Base-by-base conservation (phyloP, 2,888 invertebrate genomes). In the Julus scanicus region DNA sequence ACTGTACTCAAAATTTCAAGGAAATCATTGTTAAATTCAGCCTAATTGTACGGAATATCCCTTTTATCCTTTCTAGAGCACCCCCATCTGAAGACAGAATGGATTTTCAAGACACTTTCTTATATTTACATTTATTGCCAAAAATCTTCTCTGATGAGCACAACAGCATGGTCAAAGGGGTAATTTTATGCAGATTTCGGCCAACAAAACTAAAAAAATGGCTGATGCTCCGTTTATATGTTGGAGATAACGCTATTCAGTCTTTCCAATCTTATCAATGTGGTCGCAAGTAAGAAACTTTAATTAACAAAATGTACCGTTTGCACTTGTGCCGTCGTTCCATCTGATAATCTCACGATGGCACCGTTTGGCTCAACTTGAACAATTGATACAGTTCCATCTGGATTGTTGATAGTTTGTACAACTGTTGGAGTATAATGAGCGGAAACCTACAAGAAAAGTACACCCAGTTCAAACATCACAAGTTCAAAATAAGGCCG, bases 381-480 rank as follows among this genome's bases (percentile, higher is more conserved):
- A 90, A 99, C 98, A 90, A 99, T 96, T 89, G 98, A 98, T 90
- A 99, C 97, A 13, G 98, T 96, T 90, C 98, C 98, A 94, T 99
- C 98, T 0, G 98, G 97, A 93, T 98, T 98, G 91, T 97, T 97
- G 92, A 98, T 98, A 9, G 98, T 98, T 92, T 98, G 98, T 89
- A 98, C 94, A 91, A 98, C 96, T 9, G 98, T 96, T 89, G 98
- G 97, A 89, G 96, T 95, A 93, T 96, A 97, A 93, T 96, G 95
- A 37, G 90, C 89, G 3, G 88, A 40, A n/a, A 88, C 86, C 57
- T 88, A 86, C 8, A 15, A 39, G 57, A n/a, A 57, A 87, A 9
- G 4, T 15, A 11, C 37, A 84, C 17, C 57, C 2, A 57, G 29
- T n/a, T 57, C 8, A n/a, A n/a, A n/a, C 49, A n/a, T 9, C 2